Conservation (phyloP, 2,888 invertebrate genomes). For the Rhodophaea formosa region DNA sequence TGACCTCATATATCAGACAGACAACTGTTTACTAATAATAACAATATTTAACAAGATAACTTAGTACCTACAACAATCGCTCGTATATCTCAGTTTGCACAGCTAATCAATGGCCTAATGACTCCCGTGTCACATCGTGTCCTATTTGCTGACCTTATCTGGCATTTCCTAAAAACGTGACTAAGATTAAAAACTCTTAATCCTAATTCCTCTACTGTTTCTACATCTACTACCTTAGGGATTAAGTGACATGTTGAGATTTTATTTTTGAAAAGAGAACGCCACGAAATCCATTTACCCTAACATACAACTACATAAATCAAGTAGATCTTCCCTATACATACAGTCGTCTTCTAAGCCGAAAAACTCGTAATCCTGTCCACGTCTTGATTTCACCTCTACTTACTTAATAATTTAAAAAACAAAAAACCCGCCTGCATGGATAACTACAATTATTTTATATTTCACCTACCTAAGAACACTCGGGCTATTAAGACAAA, state of each 20-base stretch:
- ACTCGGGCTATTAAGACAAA: too few species aligned
- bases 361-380: too few species aligned
- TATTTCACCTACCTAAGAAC: too few species aligned
- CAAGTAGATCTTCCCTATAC: not conserved
- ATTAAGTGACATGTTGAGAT: not conserved
- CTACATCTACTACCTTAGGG: not conserved
- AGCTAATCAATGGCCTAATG: conserved; percentile 24
- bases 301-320: too few species aligned
- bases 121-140: conserved; percentile 21
- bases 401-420: too few species aligned
- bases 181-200: not conserved
- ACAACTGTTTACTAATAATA: not conserved
- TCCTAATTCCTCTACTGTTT: not conserved
- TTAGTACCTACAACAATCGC: not conserved
- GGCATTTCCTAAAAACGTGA: conserved; percentile 15
- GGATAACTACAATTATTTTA: too few species aligned
- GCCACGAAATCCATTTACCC: too few species aligned
- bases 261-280: not conserved
- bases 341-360: too few species aligned
- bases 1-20: conserved; percentile 1
- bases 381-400: too few species aligned
- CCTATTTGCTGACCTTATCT: conserved; percentile 28
- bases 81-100: not conserved
- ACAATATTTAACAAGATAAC: not conserved
- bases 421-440: too few species aligned